Evolutionary conservation across 2,888 invertebrate species (phyloP), one percentile per base, ranked within the genome.

Genomic region (Eupithecia dodoneata): DNA sequence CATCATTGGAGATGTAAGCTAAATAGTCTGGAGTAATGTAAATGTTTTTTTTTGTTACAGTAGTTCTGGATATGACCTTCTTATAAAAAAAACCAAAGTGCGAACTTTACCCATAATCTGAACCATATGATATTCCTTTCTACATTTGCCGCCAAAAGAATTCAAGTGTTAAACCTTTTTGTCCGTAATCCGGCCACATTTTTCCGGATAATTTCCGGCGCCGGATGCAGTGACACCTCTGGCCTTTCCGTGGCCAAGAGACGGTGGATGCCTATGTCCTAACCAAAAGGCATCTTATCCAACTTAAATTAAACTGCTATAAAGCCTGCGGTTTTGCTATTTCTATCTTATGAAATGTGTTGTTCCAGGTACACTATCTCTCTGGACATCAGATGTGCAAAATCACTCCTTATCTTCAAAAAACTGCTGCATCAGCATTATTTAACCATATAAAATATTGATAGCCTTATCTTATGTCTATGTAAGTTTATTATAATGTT

Each of bases 191-290:
- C 76, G 72, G 67, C 72, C 72, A 45, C 79, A 71, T 74, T 76
- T 77, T 72, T 76, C 76, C 78, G 78, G 78, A 79, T 74, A 76
- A 79, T 79, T 76, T 79, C 79, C 79, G 74, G 76, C 10, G 76
- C 79, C 76, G 79, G 76, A 76, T 65, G 18, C 76, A 72, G 66
- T 71, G 75, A 76, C 79, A 76, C 79, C 76, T 76, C 74, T 76
- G 76, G 18, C 75, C 70, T 44, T 72, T 76, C 72, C 74, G 76
- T 72, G 73, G 74, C 76, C 72, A 76, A 76, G 73, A 71, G 71
- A 65, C 52, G 71, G 69, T 47, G 67, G 13, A 67, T 45, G 78
- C 63, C 41, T 74, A 66, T 65, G 63, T 71, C 49, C 45, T 47
- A 70, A 72, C 76, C 47, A 30, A 30, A 63, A 12, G 10, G 10